phyloP scores from a whole-genome alignment of 92 coral and sea anemone genomes.

The Hydrozoanthus gracilis region DNA sequence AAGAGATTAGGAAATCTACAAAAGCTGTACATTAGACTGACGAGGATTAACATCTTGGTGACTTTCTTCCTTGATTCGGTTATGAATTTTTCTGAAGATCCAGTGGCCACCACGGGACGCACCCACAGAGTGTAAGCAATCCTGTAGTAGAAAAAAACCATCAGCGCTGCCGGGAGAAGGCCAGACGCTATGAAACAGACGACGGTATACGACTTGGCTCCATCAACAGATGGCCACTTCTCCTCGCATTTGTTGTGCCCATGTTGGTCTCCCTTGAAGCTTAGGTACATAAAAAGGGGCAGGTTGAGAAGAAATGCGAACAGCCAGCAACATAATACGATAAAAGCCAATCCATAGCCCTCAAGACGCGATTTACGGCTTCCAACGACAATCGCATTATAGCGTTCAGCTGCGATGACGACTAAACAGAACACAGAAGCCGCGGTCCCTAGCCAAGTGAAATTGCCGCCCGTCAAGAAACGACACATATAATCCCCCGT shows the following conservation, averaged over 20 bases:
- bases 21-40: slow-evolving; percentile 63
- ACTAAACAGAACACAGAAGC: slow-evolving; percentile 43
- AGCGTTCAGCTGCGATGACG: slow-evolving; percentile 34
- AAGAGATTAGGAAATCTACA: slow-evolving; percentile 80
- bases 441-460: slow-evolving; percentile 48
- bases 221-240: slow-evolving; percentile 15
- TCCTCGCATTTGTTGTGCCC: slow-evolving; percentile 40
- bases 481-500: slow-evolving; percentile 29
- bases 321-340: slow-evolving; percentile 37
- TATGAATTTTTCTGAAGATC: slow-evolving; percentile 56
- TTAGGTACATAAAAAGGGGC: slow-evolving; percentile 36
- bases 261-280: slow-evolving; percentile 19
- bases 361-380: slow-evolving; percentile 40
- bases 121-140: slow-evolving; percentile 70
- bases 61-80: slow-evolving; percentile 65
- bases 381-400: slow-evolving; percentile 31
- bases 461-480: slow-evolving; percentile 35
- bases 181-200: slow-evolving; percentile 70
- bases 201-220: slow-evolving; percentile 63
- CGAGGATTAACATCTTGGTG: slow-evolving; percentile 70
- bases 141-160: slow-evolving; percentile 64
- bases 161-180: slow-evolving; percentile 66
- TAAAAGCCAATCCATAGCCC: slow-evolving; percentile 21
- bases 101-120: slow-evolving; percentile 50
- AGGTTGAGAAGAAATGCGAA: slow-evolving; percentile 38